Evolutionary conservation across 1,140 invertebrate species (phyloP).

Genomic region (Drosophila truncata): DNA sequence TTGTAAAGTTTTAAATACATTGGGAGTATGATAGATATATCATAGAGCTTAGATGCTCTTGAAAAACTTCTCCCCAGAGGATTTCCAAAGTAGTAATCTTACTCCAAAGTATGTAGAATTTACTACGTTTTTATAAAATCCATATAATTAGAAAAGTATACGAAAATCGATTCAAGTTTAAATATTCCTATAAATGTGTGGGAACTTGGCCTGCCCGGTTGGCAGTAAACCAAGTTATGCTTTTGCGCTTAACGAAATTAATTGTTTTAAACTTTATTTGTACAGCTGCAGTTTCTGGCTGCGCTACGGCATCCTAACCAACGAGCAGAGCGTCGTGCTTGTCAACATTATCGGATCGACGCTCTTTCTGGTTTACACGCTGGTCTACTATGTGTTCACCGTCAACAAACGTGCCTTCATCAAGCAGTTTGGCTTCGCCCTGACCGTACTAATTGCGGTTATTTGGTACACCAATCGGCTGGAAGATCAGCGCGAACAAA

Average conservation of each 20-base stretch:
- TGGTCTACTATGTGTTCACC: conserved; percentile 88
- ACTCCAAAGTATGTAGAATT: neutral
- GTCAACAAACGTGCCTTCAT: conserved; percentile 78
- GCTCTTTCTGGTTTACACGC: conserved; percentile 88
- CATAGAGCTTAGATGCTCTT: neutral
- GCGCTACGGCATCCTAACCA: conserved; percentile 89
- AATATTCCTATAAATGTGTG: conserved; percentile 9
- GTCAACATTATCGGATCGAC: conserved; percentile 89
- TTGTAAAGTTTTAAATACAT: neutral
- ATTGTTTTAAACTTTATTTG: conserved; percentile 35
- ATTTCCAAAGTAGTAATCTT: neutral
- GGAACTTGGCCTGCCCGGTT: conserved; percentile 26
- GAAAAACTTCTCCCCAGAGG: neutral
- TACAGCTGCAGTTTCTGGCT: conserved; percentile 87
- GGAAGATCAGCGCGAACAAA: conserved; percentile 53
- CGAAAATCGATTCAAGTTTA: neutral
- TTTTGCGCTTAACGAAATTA: neutral
- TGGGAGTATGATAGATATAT: neutral
- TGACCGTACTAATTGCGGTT: conserved; percentile 63
- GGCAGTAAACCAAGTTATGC: conserved; percentile 8
- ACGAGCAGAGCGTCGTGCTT: conserved; percentile 88
- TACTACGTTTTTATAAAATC: no score
- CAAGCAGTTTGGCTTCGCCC: conserved; percentile 68
- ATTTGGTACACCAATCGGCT: conserved; percentile 68
- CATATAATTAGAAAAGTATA: no score